Percentiles rank a stretch among this genome's conserved stretches.
phyloP scores from a whole-genome alignment of 2,113 vertebrate species.

The Halichoerus grypus region DNA sequence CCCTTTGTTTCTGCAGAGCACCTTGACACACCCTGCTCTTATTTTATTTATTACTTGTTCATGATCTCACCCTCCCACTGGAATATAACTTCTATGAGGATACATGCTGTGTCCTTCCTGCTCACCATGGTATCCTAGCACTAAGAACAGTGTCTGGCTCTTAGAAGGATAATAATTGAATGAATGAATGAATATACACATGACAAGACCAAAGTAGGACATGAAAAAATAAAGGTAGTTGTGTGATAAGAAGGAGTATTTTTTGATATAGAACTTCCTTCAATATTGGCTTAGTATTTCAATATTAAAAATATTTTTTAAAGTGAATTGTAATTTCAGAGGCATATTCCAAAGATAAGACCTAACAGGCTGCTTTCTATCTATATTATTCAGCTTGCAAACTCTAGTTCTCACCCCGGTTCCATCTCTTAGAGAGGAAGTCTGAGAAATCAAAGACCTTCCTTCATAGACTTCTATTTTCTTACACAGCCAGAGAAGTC shows the following conservation, averaged over 20 bases:
- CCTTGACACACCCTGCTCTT: background rate
- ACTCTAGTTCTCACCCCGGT: background rate
- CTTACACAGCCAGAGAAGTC: background rate
- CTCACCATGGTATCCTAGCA: background rate
- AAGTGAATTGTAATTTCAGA: background rate
- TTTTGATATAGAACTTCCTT: background rate
- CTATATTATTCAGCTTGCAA: background rate
- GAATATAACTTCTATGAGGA: background rate
- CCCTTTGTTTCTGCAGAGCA: background rate
- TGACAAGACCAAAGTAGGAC: background rate
- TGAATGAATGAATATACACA: background rate
- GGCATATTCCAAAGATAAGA: background rate
- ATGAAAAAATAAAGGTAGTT: background rate
- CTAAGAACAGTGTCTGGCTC: background rate
- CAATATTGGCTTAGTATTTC: background rate
- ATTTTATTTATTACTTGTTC: background rate
- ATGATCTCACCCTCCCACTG: background rate
- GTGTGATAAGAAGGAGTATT: background rate
- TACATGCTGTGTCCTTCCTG: background rate
- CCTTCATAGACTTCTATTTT: background rate
- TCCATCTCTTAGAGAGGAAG: background rate
- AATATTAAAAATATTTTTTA: background rate
- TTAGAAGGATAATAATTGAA: background rate
- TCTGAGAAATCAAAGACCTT: background rate
- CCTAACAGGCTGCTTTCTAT: background rate